Percentiles rank a stretch among this genome's conserved stretches.
Conservation (phyloP, 2,797 vertebrate genomes). For the Sylvia borin region DNA sequence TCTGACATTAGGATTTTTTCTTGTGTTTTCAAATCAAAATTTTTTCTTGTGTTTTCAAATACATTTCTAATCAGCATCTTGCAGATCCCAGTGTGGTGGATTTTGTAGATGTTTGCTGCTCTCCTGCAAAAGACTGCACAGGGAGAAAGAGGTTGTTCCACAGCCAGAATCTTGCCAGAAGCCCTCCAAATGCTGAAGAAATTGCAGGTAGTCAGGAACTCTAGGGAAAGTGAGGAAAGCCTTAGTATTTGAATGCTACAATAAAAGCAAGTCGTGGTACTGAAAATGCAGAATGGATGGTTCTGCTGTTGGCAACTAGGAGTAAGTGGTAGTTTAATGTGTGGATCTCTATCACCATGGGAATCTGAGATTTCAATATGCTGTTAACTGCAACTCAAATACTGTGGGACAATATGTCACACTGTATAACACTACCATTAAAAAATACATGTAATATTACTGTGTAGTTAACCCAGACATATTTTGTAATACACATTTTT, state of each 20-base stretch:
- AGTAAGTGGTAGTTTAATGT: not conserved
- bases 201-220: not conserved
- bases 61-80: not conserved
- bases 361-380: not conserved
- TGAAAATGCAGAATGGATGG: not conserved
- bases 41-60: not conserved
- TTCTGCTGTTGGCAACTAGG: not conserved
- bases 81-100: not conserved
- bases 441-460: no score
- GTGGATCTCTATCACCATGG: not conserved
- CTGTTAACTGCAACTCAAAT: not conserved
- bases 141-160: not conserved
- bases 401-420: not conserved
- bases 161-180: not conserved
- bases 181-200: not conserved
- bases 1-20: not conserved
- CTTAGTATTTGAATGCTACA: not conserved
- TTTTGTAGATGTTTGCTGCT: not conserved
- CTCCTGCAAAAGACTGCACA: not conserved
- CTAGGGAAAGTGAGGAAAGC: not conserved
- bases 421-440: not conserved
- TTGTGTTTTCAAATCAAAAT: not conserved
- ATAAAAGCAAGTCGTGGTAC: not conserved
- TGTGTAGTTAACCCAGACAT: not conserved
- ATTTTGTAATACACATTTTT: not conserved